Evolutionary conservation across 2,797 vertebrate species (phyloP), one percentile per base, ranked within the genome.

Genomic region (Trichosurus vulpecula): DNA sequence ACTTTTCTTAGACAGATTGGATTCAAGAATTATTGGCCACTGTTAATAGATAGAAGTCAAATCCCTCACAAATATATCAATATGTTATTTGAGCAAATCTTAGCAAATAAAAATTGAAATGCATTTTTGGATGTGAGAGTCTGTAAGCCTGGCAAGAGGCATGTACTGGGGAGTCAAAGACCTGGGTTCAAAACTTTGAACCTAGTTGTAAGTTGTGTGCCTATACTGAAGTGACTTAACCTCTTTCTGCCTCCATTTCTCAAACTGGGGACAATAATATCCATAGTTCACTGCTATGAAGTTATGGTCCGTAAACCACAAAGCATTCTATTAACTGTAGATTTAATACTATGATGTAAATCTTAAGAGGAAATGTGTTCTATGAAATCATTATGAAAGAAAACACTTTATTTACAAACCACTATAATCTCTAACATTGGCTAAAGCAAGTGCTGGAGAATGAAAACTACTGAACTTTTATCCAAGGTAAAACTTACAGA

Each of bases 1-100:
- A 54, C 51, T 94, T 94, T 25, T 57, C 51, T 52, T 81, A 94
- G 51, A 94, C 61, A 94, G 94, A 90, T 3, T 8, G 94, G 66
- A 94, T 47, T 93, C 1, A 94, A 74, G 5, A 93, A 94, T 66
- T 16, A 51, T 55, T 47, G 9, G 16, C 41, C 41, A 87, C 9
- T 87, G 41, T 87, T 51, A 87, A 87, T 51, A 87, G n/a, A 41
- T 1, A 41, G 10, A 87, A 87, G 41, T 87, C 6, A 87, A 87
- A 51, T 87, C 51, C 22, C 31, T 87, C 87, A 16, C n/a, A 81
- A 81, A 47, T 81, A 27, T 22, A 41, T 81, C n/a, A 87, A 41
- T 74, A 47, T 51, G 41, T 81, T 87, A n/a, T 51, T 87, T 87
- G 9, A 87, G 74, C 41, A 47, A 51, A 87, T 51, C 22, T 81